Percentiles rank a stretch among this genome's conserved stretches.
phyloP scores from a whole-genome alignment of 2,797 vertebrate species.

The Peromyscus melanophrys region DNA sequence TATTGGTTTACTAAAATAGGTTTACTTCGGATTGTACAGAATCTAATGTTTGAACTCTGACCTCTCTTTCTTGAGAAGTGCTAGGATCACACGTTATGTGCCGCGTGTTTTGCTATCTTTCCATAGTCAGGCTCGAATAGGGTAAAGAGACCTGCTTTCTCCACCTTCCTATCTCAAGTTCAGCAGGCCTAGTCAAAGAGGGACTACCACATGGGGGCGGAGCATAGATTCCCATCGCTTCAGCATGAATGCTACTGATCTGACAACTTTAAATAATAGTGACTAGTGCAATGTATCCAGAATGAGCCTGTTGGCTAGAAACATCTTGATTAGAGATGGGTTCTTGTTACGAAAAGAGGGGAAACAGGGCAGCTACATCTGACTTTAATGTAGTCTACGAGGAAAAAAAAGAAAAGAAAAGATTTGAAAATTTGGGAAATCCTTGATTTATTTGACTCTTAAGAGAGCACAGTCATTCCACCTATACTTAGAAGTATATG shows the following conservation, averaged over 20 bases:
- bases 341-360: not conserved
- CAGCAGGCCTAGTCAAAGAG: not conserved
- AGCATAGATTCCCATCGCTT: not conserved
- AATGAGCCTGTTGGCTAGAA: conserved; percentile 13
- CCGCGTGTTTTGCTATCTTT: not conserved
- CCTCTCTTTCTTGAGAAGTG: conserved; percentile 22
- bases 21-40: conserved; percentile 25
- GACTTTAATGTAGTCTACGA: not conserved
- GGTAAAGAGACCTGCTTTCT: not conserved
- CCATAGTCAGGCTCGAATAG: not conserved
- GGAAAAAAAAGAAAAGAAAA: conserved; percentile 19
- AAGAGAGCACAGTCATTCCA: conserved; percentile 15
- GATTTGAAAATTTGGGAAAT: conserved; percentile 16
- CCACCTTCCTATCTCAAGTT: not conserved
- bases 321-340: not conserved
- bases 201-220: not conserved
- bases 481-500: not conserved
- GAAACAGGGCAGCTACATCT: not conserved
- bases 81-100: conserved; percentile 5
- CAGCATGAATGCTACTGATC: not conserved
- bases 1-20: conserved; percentile 17
- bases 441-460: not conserved
- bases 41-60: conserved; percentile 48
- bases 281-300: not conserved
- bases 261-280: conserved; percentile 40